Percentiles rank a stretch among this genome's conserved stretches.
Conservation (phyloP, 2,113 vertebrate species). For the Lonchura striata region DNA sequence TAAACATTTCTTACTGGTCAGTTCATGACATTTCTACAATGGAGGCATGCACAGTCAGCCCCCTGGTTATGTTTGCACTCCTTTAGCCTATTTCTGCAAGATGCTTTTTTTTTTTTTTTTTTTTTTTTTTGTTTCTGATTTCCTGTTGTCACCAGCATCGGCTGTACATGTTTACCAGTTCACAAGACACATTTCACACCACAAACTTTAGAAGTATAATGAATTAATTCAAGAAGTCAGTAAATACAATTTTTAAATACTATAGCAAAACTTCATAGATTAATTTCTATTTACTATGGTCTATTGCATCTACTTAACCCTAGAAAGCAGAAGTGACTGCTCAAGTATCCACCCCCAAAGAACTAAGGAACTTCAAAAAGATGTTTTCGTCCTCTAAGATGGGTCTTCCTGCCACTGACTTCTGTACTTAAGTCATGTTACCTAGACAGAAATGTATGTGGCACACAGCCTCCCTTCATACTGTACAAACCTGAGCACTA, state of each 20-base stretch:
- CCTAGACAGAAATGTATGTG: neutral
- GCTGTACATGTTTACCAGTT: neutral
- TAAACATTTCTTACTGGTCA: neutral
- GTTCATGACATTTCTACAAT: neutral
- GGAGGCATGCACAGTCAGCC: neutral
- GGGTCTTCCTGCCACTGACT: neutral
- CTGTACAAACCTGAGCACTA: neutral
- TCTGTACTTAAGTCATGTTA: neutral
- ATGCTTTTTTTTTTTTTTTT: no score
- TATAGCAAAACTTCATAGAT: neutral
- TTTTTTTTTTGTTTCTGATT: neutral
- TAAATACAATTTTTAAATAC: neutral
- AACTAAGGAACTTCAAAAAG: neutral
- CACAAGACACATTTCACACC: neutral
- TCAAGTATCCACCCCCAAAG: neutral
- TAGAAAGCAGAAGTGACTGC: neutral
- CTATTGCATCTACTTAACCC: neutral
- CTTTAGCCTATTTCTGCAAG: neutral
- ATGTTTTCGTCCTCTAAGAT: neutral
- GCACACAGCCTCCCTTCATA: neutral
- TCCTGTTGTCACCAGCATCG: neutral
- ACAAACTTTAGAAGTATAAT: neutral
- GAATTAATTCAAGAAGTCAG: neutral
- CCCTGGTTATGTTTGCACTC: neutral
- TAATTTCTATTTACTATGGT: neutral